Base-by-base conservation (phyloP, 2,888 invertebrate species). In the Stenoptilia bipunctidactyla region DNA sequence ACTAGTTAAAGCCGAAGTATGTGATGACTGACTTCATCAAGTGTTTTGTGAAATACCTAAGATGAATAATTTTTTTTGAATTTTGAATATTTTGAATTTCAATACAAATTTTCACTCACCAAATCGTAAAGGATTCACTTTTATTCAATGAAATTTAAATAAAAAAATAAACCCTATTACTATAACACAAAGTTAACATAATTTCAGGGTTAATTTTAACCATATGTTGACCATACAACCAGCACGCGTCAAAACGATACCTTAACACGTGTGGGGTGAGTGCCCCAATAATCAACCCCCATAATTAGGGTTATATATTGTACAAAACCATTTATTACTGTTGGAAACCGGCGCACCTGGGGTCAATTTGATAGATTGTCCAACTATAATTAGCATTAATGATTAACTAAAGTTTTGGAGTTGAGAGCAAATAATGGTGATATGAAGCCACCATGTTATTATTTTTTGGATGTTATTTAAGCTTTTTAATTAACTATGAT, bases 311-410 rank as follows among this genome's bases (percentile, higher is more conserved):
- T 58, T 51, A 57, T 52, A 41, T 47, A 55, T 53, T 55, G 58
- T 48, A 52, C 56, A 52, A 56, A 61, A 60, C 61, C 56, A 69
- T 69, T 61, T 61, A 67, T 68, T 61, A 58, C 46, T 13, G 15
- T n/a, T 39, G 40, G 13, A 38, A 41, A 43, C 39, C 49, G 34
- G 8, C 44, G 46, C 67, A 69, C 69, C 69, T 66, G 69, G 67
- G 56, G 47, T 51, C 39, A 37, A 34, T 53, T 58, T 67, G 58
- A 69, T 68, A 54, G 52, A 69, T 69, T 49, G 61, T 51, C 48
- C 48, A 53, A 56, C 52, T 55, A 52, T 66, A 58, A 69, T 69
- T 65, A 65, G 59, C 51, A 53, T 51, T 62, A 58, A 68, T 66
- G 55, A 56, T 61, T 47, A 52, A 53, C 47, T 34, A 38, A 40